A percentile compares a stretch with the other conserved stretches of the same genome.
Conservation (phyloP, 2,888 invertebrate species). For the Cataglyphis albicans region DNA sequence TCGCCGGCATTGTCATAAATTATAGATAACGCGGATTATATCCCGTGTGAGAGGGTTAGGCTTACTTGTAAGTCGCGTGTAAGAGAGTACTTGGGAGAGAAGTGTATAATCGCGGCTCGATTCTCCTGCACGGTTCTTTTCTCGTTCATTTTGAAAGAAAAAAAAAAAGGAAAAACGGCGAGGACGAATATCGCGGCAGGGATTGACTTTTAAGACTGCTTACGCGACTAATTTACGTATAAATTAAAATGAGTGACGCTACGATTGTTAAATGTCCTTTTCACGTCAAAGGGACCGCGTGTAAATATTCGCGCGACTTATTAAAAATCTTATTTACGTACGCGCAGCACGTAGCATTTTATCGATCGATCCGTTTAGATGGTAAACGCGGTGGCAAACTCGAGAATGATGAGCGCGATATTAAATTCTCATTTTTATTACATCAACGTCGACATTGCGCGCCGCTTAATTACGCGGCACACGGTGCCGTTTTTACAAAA, state of each 20-base stretch:
- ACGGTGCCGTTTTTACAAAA: constrained; percentile 47
- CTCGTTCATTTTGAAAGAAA: neutral
- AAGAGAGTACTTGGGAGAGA: constrained; percentile 62
- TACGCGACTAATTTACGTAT: neutral
- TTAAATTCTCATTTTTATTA: constrained; percentile 55
- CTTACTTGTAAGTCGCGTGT: constrained; percentile 71
- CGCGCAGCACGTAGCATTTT: neutral
- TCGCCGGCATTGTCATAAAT: constrained; percentile 75
- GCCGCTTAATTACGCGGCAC: constrained; percentile 48
- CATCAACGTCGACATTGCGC: constrained; percentile 48
- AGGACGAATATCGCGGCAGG: neutral
- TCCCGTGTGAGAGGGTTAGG: constrained; percentile 56
- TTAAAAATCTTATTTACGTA: constrained; percentile 40
- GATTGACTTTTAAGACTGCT: neutral
- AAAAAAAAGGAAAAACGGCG: neutral
- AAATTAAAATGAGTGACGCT: neutral
- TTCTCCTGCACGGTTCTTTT: neutral
- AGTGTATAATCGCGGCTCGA: constrained; percentile 23
- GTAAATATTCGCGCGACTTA: constrained; percentile 27
- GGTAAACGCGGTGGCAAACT: constrained; percentile 24
- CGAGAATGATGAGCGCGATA: constrained; percentile 52
- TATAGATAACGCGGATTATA: constrained; percentile 72
- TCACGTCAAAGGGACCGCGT: neutral
- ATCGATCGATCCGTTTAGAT: constrained; percentile 35
- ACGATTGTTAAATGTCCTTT: neutral